These are phyloP conservation scores for Falco novaeseelandiae DNA, from an alignment of 2,797 vertebrate species.

Conservation along the genomic window DNA sequence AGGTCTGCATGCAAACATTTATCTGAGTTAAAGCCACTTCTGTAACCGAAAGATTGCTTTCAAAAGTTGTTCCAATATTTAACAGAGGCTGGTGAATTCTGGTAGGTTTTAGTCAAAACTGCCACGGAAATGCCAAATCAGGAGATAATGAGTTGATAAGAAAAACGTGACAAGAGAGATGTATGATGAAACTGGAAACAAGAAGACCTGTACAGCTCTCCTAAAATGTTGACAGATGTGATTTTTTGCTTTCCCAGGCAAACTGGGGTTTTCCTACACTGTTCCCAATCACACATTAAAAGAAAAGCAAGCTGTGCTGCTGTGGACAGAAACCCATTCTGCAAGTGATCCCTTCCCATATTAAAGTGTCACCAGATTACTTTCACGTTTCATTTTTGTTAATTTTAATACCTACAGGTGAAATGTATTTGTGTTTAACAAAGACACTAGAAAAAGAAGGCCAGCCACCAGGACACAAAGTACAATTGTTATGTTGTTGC, in stretches of 20 bases:
- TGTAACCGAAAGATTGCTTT: neutral
- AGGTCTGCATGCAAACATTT: neutral
- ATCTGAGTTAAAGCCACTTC: neutral
- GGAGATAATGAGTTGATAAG: neutral
- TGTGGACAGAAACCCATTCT: neutral
- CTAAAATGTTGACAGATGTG: neutral
- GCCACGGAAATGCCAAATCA: neutral
- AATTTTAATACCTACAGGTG: neutral
- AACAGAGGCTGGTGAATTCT: neutral
- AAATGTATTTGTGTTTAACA: neutral
- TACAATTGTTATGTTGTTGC: neutral
- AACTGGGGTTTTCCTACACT: rapidly evolving
- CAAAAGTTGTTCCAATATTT: neutral
- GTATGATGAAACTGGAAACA: neutral
- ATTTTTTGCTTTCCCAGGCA: neutral
- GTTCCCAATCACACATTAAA: rapidly evolving
- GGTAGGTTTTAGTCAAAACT: neutral
- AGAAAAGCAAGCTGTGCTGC: neutral
- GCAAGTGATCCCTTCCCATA: neutral
- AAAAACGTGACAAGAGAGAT: neutral
- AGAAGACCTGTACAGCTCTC: neutral
- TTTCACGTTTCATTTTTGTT: neutral
- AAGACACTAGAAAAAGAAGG: neutral
- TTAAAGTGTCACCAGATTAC: neutral
- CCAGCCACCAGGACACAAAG: neutral